These are phyloP conservation scores for Eunapius fragilis DNA, from an alignment of 37 sponge, comb jelly and placozoan species.

Conservation along the genomic window DNA sequence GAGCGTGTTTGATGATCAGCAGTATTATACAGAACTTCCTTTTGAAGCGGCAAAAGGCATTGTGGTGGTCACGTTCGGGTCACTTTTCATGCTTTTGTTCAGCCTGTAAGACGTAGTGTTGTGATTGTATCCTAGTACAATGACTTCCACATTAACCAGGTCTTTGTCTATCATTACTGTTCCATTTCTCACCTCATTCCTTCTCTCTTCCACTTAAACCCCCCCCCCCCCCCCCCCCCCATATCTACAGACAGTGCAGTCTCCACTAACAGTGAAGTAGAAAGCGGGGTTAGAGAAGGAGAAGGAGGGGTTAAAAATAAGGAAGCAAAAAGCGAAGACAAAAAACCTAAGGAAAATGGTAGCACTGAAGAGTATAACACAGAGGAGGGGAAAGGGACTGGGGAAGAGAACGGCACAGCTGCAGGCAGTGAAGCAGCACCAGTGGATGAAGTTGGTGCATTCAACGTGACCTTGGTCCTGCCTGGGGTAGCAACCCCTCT, in stretches of 20 bases:
- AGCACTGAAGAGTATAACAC: background rate
- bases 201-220: no score
- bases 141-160: background rate
- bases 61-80: background rate
- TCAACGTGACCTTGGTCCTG: conserved; percentile 41
- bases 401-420: no score
- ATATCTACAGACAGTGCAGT: background rate
- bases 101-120: background rate
- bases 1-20: no score
- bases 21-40: background rate
- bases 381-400: background rate
- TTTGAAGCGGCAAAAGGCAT: background rate
- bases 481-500: conserved; percentile 63
- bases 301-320: conserved; percentile 2
- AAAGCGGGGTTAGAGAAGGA: background rate
- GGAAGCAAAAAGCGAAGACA: background rate
- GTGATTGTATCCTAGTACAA: no score
- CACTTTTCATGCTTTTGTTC: background rate
- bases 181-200: no score
- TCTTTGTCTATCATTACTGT: background rate
- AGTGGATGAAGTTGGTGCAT: background rate
- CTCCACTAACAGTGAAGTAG: background rate
- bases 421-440: background rate
- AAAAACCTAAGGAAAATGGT: background rate
- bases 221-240: no score